Base-by-base conservation (phyloP, 2,113 vertebrate species). In the Lasiurus cinereus region DNA sequence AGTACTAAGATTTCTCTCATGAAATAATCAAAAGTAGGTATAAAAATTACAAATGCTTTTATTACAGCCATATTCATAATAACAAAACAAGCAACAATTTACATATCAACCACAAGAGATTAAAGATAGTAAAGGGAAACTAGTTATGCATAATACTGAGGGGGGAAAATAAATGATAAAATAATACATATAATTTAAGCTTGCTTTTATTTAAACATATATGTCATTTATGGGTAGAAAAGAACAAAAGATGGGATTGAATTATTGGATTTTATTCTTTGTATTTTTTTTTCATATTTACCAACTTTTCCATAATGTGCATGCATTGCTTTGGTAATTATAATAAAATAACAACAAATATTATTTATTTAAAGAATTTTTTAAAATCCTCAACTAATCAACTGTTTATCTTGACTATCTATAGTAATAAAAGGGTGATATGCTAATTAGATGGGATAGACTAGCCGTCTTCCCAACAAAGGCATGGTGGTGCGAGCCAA, bases 321-420 rank as follows among this genome's bases (percentile, higher is more conserved):
- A 78, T 69, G 5, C 9, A 67, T 88, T 80, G 10, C 21, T 64
- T 91, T 50, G 80, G 46, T 79, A 22, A 91, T 36, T 59, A 72
- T 39, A 96, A 73, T 77, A 89, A 90, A 92, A 83, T 76, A 93
- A 54, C 5, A 54, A 84, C 12, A 96, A 62, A 50, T 54, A 62
- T 90, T 69, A 67, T 90, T 92, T 90, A 85, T 83, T 83, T 91
- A 82, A 46, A n/a, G 5, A 62, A 29, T 72, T 62, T 88, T 66
- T 39, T 33, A 76, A 83, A 67, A 69, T 86, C 21, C 39, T 94
- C 82, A 91, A n/a, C 36, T 94, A 94, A 52, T 62, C 22, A 90
- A 80, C 15, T 82, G 2, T 84, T 88, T 90, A 73, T 33, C 18
- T 92, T 19, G 39, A 39, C 66, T 85, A 56, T 19, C 54, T 56